Percentiles rank a stretch among this genome's conserved stretches.
These are phyloP conservation scores for Eurosta solidaginis DNA, from an alignment of 1,140 invertebrate species.

Conservation along the genomic window DNA sequence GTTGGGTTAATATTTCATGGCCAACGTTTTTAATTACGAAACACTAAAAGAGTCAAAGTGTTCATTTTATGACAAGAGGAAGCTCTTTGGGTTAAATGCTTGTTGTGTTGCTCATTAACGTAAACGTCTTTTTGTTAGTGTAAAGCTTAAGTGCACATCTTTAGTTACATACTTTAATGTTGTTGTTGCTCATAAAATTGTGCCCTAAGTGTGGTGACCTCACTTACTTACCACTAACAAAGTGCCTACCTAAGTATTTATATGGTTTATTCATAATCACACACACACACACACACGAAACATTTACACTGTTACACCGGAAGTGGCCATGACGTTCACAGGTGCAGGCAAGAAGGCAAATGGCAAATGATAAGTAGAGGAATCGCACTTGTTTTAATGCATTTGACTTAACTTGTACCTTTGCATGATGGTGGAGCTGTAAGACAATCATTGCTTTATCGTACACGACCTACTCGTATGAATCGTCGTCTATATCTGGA, in stretches of 20 bases:
- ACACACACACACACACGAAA: no score
- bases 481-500: no score
- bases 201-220: constrained; percentile 1
- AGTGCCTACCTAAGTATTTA: background rate
- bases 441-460: background rate
- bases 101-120: constrained; percentile 56
- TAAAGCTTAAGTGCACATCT: constrained; percentile 35
- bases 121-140: constrained; percentile 59
- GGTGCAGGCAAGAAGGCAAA: background rate
- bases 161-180: background rate
- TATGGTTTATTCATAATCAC: background rate
- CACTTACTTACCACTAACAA: constrained; percentile 26
- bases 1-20: constrained; percentile 56
- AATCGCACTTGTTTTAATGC: constrained; percentile 14
- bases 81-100: constrained; percentile 35
- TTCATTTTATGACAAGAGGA: constrained; percentile 45
- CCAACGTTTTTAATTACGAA: constrained; percentile 60
- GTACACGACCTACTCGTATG: background rate
- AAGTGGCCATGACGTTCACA: background rate
- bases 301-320: background rate
- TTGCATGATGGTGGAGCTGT: background rate
- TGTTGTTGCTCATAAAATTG: background rate
- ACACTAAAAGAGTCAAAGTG: constrained; percentile 60
- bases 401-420: constrained; percentile 8
- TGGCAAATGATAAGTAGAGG: constrained; percentile 25